Conservation (phyloP, 2,797 vertebrate genomes). For the Anguilla marmorata region DNA sequence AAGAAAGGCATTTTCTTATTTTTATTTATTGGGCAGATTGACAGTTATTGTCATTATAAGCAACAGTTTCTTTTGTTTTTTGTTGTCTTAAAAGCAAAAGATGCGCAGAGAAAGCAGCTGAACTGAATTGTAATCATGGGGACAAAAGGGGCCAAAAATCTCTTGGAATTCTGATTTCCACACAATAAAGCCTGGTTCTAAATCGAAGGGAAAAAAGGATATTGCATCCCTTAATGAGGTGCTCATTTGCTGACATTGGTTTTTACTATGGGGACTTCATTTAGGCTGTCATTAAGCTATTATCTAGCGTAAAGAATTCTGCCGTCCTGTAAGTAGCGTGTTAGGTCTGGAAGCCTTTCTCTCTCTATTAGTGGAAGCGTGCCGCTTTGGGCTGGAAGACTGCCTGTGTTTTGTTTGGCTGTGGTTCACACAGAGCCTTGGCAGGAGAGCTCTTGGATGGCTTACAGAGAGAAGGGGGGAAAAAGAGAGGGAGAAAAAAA, state of each 20-base stretch:
- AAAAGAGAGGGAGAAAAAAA: conserved; percentile 63
- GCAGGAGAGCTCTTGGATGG: conserved; percentile 80
- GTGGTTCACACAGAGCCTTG: conserved; percentile 79
- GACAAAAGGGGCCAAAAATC: conserved; percentile 48
- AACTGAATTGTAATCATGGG: conserved; percentile 40
- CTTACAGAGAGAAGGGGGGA: conserved; percentile 74
- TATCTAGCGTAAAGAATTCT: conserved; percentile 63
- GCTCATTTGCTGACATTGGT: conserved; percentile 62
- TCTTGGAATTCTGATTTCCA: conserved; percentile 42
- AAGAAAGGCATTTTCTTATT: conserved; percentile 30
- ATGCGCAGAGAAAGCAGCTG: conserved; percentile 7
- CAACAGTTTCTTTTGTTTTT: conserved; percentile 34
- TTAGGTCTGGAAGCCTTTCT: conserved; percentile 64
- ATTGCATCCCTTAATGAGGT: conserved; percentile 59
- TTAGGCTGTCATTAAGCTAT: conserved; percentile 61
- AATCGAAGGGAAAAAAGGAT: conserved; percentile 39
- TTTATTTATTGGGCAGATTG: conserved; percentile 46
- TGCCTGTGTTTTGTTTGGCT: conserved; percentile 93
- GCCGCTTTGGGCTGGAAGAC: conserved; percentile 81
- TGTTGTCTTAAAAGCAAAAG: conserved; percentile 41
- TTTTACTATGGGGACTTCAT: conserved; percentile 57
- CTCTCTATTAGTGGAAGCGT: conserved; percentile 87
- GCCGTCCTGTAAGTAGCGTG: conserved; percentile 60
- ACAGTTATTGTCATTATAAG: conserved; percentile 42
- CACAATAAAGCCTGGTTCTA: conserved; percentile 47